Evolutionary conservation across 2,797 vertebrate species (phyloP).

Genomic region (Acipenser oxyrinchus): DNA sequence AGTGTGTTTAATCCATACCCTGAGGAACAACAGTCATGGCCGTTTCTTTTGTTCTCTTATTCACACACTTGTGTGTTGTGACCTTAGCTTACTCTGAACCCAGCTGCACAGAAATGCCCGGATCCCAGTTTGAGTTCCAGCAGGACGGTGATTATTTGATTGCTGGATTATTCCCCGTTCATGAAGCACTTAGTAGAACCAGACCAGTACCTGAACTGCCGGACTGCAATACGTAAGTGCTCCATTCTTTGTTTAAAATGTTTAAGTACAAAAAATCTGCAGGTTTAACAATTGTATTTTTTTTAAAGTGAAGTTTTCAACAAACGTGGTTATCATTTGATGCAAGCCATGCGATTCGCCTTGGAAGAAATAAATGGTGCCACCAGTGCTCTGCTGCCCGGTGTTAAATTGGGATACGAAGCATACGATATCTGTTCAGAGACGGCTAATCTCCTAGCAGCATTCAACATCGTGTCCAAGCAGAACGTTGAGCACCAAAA

Average conservation of each 20-base stretch:
- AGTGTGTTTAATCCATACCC: too few relatives aligned
- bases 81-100: constrained; percentile 19
- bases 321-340: not conserved
- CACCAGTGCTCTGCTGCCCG: not conserved
- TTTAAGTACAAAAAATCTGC: too few relatives aligned
- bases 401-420: constrained; percentile 42
- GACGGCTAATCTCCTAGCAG: constrained; percentile 28
- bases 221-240: constrained; percentile 49
- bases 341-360: not conserved
- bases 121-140: constrained; percentile 33
- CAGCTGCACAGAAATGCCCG: constrained; percentile 22
- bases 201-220: constrained; percentile 37
- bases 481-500: too few relatives aligned
- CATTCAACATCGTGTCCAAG: constrained; percentile 17
- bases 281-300: not conserved
- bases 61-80: too few relatives aligned
- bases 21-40: too few relatives aligned
- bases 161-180: constrained; percentile 67
- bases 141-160: constrained; percentile 58
- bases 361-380: not conserved
- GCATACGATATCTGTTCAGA: constrained; percentile 38
- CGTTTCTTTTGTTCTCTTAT: too few relatives aligned
- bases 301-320: too few relatives aligned
- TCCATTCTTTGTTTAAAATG: not conserved
- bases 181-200: constrained; percentile 26